These are phyloP conservation scores for Argentina silus DNA, from an alignment of 2,797 vertebrate species.

Conservation along the genomic window DNA sequence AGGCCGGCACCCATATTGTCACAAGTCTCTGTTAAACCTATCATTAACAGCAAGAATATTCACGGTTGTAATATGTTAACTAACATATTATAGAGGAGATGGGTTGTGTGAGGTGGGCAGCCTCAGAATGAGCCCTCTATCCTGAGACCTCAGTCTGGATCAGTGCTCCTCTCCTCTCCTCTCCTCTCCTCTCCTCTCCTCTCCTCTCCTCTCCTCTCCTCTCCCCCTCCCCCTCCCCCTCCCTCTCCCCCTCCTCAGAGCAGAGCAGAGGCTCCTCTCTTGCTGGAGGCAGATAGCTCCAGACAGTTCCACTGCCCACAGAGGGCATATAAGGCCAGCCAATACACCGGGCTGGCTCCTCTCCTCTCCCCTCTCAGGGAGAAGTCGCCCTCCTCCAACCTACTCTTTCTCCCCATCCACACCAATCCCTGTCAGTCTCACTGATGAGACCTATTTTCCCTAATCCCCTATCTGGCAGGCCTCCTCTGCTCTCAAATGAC, in stretches of 20 bases:
- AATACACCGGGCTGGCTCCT: not conserved
- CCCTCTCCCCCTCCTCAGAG: conserved; percentile 56
- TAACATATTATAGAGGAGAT: conserved; percentile 27
- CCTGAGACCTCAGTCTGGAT: not conserved
- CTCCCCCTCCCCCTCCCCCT: conserved; percentile 43
- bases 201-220: conserved; percentile 31
- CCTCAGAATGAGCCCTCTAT: not conserved
- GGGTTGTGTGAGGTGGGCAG: conserved; percentile 3
- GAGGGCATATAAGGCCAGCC: not conserved
- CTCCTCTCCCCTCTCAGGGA: conserved; percentile 1
- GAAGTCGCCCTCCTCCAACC: not conserved
- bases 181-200: not conserved
- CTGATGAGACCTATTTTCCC: not conserved
- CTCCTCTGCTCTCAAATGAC: not conserved
- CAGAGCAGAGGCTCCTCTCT: conserved; percentile 17
- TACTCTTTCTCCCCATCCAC: not conserved
- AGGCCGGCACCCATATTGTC: conserved; percentile 22
- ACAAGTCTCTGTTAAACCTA: conserved; percentile 13
- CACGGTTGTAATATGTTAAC: too few relatives aligned
- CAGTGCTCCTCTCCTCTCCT: not conserved
- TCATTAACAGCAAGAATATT: not conserved
- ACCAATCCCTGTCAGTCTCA: not conserved
- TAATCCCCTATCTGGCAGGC: not conserved
- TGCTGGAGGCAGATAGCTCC: not conserved
- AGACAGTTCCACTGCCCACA: not conserved